Base-by-base conservation (phyloP, 1,140 invertebrate genomes). In the Euura saliciscinereae region DNA sequence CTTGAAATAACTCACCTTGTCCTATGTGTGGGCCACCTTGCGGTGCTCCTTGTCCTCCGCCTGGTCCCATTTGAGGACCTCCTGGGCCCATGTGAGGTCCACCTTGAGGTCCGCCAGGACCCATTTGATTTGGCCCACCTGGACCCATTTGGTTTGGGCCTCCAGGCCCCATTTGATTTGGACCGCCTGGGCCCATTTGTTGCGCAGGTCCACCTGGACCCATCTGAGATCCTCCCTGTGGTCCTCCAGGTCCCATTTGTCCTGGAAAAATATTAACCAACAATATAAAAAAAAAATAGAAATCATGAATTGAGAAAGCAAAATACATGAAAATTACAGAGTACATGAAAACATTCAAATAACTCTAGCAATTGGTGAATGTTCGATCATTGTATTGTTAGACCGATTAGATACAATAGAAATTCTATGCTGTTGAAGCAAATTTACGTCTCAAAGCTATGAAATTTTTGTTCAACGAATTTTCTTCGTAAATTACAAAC, bases 131-230 rank as follows among this genome's bases (percentile, higher is more conserved):
- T 46, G 76, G 71, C 6, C 74, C 78, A 6, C 77, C 74, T 0
- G 74, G 66, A 65, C 74, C 75, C 76, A 80, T 79, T 13, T 77
- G 79, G 6, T 76, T 77, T 6, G 79, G 76, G 2, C 76, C 78
- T 28, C 77, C 79, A 45, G 76, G 78, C 4, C 76, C 76, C 75
- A 81, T 77, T 72, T 78, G 78, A 65, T 51, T 72, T 11, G 68
- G 72, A 65, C 77, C 79, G 2, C 75, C 77, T 8, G 79, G 76
- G 43, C 77, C 79, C 76, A 83, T 80, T 43, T 82, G 78, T 65
- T 78, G 74, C 6, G 76, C 76, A 28, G 75, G 68, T 11, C 74
- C 74, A 42, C 66, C 72, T 10, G 59, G 59, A 13, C 59, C 59
- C 72, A 73, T 73, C 44, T 73, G 72, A 69, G 67, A 10, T 64